A percentile compares a stretch with the other conserved stretches of the same genome.
Conservation (phyloP, 2,113 vertebrate genomes). For the Acinonyx jubatus region DNA sequence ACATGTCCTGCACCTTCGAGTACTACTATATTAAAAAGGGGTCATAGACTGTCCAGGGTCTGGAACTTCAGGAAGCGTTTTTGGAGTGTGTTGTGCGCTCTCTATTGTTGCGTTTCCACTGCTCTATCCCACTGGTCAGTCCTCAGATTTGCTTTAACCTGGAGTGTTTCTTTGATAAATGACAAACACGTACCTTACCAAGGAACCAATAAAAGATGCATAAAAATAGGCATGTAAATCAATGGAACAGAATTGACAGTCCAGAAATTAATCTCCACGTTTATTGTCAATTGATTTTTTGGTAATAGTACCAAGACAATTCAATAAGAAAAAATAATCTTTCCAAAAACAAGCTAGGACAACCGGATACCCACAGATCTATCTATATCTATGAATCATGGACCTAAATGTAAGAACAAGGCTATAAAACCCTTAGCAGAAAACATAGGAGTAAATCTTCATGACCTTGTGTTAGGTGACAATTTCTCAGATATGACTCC, state of each 20-base stretch:
- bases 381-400: not conserved
- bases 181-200: not conserved
- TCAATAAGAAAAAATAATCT: not conserved
- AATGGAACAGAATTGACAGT: not conserved
- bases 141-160: not conserved
- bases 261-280: not conserved
- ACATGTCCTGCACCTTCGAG: no score
- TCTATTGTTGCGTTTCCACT: no score
- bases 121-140: no score
- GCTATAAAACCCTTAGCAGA: not conserved
- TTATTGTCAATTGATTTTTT: not conserved
- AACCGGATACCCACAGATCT: not conserved
- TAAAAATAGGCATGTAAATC: not conserved
- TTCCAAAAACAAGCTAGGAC: not conserved
- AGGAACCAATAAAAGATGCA: not conserved
- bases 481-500: no score
- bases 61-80: no score
- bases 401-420: not conserved
- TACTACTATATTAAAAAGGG: no score
- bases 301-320: not conserved
- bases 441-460: not conserved
- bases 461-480: no score
- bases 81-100: no score
- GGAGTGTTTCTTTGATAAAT: constrained; percentile 11
- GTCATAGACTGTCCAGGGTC: no score